phyloP scores from a whole-genome alignment of 2,888 invertebrate genomes.

The Camptogramma bilineatum region DNA sequence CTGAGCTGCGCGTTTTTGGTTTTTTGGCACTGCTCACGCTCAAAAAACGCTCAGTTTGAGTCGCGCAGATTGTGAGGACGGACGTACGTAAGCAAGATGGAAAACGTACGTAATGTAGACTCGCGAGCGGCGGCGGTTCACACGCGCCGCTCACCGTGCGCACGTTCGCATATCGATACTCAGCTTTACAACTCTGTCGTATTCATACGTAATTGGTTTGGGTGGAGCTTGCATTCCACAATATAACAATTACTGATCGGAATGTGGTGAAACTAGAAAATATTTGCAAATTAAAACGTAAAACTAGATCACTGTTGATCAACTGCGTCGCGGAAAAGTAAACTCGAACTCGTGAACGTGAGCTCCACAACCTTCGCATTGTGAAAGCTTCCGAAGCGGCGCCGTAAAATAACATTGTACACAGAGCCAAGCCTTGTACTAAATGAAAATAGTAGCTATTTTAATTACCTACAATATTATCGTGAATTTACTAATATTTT shows the following conservation, averaged over 20 bases:
- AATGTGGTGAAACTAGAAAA: constrained; percentile 77
- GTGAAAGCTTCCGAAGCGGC: constrained; percentile 2
- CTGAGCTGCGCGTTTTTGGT: too few relatives aligned
- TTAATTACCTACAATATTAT: not conserved
- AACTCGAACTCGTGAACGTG: not conserved
- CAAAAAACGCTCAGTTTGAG: too few relatives aligned
- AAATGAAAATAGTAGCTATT: not conserved
- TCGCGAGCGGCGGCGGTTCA: too few relatives aligned
- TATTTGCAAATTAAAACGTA: constrained; percentile 63
- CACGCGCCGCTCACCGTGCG: too few relatives aligned
- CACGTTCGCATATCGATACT: too few relatives aligned
- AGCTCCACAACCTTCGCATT: not conserved
- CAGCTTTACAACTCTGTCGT: constrained; percentile 52
- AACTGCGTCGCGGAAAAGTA: constrained; percentile 48
- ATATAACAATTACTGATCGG: constrained; percentile 67
- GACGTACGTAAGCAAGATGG: too few relatives aligned
- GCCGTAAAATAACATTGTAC: constrained; percentile 18
- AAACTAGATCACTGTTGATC: constrained; percentile 56
- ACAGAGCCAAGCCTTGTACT: not conserved
- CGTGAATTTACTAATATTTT: too few relatives aligned
- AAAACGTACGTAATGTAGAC: too few relatives aligned
- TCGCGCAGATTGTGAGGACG: too few relatives aligned
- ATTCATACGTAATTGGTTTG: constrained; percentile 60
- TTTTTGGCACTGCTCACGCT: too few relatives aligned
- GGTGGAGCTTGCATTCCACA: constrained; percentile 66